A percentile compares a stretch with the other conserved stretches of the same genome.
These are phyloP conservation scores for Manacus vitellinus DNA, from an alignment of 2,113 vertebrate genomes.

Conservation along the genomic window DNA sequence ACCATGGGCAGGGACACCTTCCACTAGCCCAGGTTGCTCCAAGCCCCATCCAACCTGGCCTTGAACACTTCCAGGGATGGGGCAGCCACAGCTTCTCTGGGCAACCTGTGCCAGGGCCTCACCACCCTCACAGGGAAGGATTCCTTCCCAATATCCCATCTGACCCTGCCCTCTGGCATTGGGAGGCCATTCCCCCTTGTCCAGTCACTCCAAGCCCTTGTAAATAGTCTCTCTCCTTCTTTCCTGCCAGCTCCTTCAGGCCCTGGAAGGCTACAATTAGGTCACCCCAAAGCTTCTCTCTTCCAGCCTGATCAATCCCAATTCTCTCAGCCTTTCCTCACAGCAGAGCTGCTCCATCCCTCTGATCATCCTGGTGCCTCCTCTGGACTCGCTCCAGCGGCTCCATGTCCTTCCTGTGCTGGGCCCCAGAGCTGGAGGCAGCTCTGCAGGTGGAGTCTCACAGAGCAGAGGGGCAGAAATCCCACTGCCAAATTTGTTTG, in stretches of 20 bases:
- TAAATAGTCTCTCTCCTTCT: not conserved
- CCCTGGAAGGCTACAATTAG: accelerated
- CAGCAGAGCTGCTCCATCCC: not conserved
- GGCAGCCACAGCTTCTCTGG: not conserved
- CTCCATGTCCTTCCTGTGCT: not conserved
- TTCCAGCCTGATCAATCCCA: accelerated
- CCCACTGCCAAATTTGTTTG: not conserved
- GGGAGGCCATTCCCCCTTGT: not conserved
- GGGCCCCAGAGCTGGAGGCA: not conserved
- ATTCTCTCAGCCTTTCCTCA: not conserved
- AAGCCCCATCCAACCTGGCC: not conserved
- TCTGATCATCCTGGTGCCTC: not conserved
- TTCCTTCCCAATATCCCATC: not conserved
- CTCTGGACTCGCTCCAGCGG: not conserved
- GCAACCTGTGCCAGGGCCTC: not conserved
- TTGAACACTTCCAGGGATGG: not conserved
- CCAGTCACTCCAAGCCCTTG: not conserved
- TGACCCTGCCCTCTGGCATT: accelerated
- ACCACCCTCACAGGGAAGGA: not conserved
- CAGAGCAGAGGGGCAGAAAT: not conserved
- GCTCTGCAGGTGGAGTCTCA: not conserved
- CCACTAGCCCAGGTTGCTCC: not conserved
- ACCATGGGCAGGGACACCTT: not conserved
- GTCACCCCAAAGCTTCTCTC: not conserved
- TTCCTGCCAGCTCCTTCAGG: too few relatives aligned